Evolutionary conservation across 2,888 invertebrate species (phyloP), one percentile per base, ranked within the genome.

Genomic region (Drosophila maculinotata): DNA sequence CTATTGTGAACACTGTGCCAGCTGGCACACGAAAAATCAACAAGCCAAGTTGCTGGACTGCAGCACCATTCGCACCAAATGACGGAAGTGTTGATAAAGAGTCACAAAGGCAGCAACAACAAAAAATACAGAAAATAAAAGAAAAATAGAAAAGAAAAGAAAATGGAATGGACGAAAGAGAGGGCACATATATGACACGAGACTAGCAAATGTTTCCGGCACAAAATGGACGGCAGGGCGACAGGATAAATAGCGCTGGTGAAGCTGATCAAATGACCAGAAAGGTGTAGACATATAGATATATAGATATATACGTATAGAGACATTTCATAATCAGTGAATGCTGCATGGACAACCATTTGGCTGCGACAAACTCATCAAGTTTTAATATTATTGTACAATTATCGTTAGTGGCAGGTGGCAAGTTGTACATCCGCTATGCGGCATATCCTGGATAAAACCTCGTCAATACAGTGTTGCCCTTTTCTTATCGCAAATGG

Each of bases 41-140:
- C 71, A 71, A 68, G 49, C 68, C 68, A 53, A 60, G 60, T 69
- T 39, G 60, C 60, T 67, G 60, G 68, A 68, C 68, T 66, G 49
- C 33, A 51, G 63, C 64, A 17, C 28, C 66, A 65, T 57, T 66
- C 57, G 57, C 57, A 68, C 57, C 64, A 71, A 77, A 77, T 77
- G 78, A 78, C 81, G 78, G 77, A 81, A 81, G 67, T 81, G 67
- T 81, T 78, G 81, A 77, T 81, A 78, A 81, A 70, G 78, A 78
- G 81, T 74, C 77, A 77, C 77, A 81, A 77, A 77, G 81, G 79
- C 78, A 81, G 31, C 35, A 45, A 35, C 45, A 58, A 57, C 39
- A 12, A n/a, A n/a, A n/a, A n/a, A n/a, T n/a, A n/a, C 14, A 36
- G 26, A 10, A 47, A 12, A 8, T n/a, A 60, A 47, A 3, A 10